Evolutionary conservation across 2,113 vertebrate species (phyloP).

Genomic region (Cinclus mexicanus): DNA sequence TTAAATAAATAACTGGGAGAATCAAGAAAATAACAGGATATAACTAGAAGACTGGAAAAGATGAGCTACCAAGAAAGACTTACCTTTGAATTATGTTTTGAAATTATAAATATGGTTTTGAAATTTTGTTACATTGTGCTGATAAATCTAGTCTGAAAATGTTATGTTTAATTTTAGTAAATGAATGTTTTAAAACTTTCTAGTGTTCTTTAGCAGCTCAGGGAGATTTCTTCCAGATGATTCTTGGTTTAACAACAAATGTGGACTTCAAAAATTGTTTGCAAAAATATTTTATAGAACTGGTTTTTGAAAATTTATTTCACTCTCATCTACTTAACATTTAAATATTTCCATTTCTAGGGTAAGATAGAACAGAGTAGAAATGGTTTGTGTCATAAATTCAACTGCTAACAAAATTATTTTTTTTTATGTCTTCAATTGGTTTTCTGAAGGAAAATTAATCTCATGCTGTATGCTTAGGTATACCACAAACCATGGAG

Average conservation of each 20-base stretch:
- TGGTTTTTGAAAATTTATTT: neutral
- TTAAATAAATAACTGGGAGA: neutral
- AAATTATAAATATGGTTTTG: neutral
- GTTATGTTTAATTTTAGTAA: neutral
- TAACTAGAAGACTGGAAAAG: neutral
- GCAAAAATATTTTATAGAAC: neutral
- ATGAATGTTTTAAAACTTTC: neutral
- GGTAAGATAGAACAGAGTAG: neutral
- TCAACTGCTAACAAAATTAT: rapidly evolving
- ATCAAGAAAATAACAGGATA: neutral
- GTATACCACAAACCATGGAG: neutral
- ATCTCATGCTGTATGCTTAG: neutral
- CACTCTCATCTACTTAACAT: neutral
- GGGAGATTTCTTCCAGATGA: neutral
- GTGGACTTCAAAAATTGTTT: neutral
- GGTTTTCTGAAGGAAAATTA: neutral
- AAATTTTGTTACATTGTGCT: neutral
- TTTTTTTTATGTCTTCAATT: neutral
- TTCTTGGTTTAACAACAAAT: neutral
- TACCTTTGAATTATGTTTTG: neutral
- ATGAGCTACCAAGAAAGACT: neutral
- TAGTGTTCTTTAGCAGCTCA: neutral
- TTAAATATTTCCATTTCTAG: neutral
- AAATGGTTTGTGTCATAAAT: neutral
- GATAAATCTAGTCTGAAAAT: neutral